These are phyloP conservation scores for Sesia bembeciformis DNA, from an alignment of 2,888 invertebrate genomes.

Conservation along the genomic window DNA sequence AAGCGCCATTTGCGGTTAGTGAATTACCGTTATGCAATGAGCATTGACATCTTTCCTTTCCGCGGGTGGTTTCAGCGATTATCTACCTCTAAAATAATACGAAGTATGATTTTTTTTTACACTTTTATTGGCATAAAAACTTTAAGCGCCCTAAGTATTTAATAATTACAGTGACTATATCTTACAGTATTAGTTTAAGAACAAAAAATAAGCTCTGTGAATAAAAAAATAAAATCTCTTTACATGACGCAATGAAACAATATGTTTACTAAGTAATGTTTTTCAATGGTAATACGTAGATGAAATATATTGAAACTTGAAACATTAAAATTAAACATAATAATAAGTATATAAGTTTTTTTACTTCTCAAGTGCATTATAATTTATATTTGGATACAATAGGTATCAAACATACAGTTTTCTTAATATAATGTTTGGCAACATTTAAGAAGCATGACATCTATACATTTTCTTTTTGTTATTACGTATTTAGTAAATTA, in stretches of 20 bases:
- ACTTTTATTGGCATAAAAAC: slow-evolving; percentile 61
- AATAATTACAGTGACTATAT: slow-evolving; percentile 55
- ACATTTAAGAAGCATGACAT: slow-evolving; percentile 6
- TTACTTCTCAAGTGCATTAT: no score
- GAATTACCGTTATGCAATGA: no score
- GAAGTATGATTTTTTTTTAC: slow-evolving; percentile 20
- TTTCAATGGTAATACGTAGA: not conserved
- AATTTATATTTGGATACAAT: not conserved
- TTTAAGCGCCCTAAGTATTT: slow-evolving; percentile 54
- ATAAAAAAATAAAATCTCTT: slow-evolving; percentile 58
- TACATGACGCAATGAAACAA: slow-evolving; percentile 43
- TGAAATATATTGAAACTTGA: not conserved
- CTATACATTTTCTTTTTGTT: slow-evolving; percentile 2
- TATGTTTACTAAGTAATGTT: slow-evolving; percentile 2
- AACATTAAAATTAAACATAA: not conserved
- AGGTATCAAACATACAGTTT: not conserved
- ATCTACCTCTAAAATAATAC: slow-evolving; percentile 18
- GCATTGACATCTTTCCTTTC: no score
- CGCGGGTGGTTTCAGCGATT: no score
- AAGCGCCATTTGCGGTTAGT: not conserved
- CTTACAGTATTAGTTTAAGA: slow-evolving; percentile 57
- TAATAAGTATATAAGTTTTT: no score
- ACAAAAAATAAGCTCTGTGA: slow-evolving; percentile 43
- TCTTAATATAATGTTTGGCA: slow-evolving; percentile 3
- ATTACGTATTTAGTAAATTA: slow-evolving; percentile 6